Base-by-base conservation (phyloP, 2,888 invertebrate species). In the Camponotus fellah region DNA sequence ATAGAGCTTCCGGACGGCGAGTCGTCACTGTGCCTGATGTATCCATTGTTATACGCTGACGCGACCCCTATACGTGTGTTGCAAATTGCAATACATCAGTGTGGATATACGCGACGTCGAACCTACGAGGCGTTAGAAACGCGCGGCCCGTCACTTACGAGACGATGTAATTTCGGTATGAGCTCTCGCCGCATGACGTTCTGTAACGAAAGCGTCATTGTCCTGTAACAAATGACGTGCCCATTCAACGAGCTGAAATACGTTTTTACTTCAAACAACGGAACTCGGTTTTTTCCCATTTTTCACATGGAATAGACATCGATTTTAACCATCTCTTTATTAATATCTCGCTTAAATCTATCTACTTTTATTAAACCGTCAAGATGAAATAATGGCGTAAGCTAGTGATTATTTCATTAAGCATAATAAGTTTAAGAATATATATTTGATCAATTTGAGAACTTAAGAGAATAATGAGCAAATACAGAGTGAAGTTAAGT, bases 141-240 rank as follows among this genome's bases (percentile, higher is more conserved):
- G 58, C 72, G 34, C 46, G 46, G 21, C 74, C 60, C 60, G 72
- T 80, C 79, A 60, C 79, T 80, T 80, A 46, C 46, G 79, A 80
- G 79, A 71, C 79, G 58, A 80, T 72, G 79, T 80, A 80, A 80
- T 80, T 80, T 80, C 72, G 79, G 79, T 72, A 80, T 72, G 72
- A 79, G 37, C 79, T 46, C 60, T 60, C 60, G 46, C 74, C 32
- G 34, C 34, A 17, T 43, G 21, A 17, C 71, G 21, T 43, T 72
- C 60, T 72, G 34, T 46, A 60, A 58, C 74, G 46, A 62, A n/a
- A 77, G n/a, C 34, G 26, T 49, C 37, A 32, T 37, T 46, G 53
- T 53, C 53, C n/a, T 8, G n/a, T 80, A 72, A 80, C 74, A 60
- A 80, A 72, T 72, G 37, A 58, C n/a, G 26, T 53, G n/a, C n/a